Conservation (phyloP, 1,140 invertebrate genomes). For the Hylaeus volcanicus region DNA sequence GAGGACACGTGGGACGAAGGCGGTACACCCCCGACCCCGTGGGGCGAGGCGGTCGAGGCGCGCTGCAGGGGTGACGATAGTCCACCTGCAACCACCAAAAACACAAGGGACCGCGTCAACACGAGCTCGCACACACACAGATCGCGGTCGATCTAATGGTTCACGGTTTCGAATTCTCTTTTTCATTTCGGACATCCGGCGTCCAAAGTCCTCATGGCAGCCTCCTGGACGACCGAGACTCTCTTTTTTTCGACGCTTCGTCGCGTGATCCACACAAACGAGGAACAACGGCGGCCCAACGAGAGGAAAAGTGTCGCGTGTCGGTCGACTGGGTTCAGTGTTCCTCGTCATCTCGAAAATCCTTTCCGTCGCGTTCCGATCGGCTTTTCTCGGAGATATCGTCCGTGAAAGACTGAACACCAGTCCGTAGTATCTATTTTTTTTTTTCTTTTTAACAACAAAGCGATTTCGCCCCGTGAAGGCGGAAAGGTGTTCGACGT, state of each 20-base stretch:
- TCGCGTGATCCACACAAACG: slow-evolving; percentile 59
- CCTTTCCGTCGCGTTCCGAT: not conserved
- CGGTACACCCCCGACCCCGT: slow-evolving; percentile 76
- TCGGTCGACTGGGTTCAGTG: not conserved
- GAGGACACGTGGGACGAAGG: slow-evolving; percentile 78
- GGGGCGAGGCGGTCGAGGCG: slow-evolving; percentile 79
- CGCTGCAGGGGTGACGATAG: slow-evolving; percentile 80
- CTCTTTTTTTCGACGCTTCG: slow-evolving; percentile 77
- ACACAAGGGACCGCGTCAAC: slow-evolving; percentile 78
- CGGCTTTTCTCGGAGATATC: not conserved
- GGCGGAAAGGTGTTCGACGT: not conserved
- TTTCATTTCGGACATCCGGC: slow-evolving; percentile 34
- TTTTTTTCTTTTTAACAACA: not conserved
- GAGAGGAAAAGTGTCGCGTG: slow-evolving; percentile 56
- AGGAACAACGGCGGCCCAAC: slow-evolving; percentile 63
- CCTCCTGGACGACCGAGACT: slow-evolving; percentile 67
- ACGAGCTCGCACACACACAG: slow-evolving; percentile 59
- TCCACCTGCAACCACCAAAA: slow-evolving; percentile 81
- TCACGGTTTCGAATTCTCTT: slow-evolving; percentile 22
- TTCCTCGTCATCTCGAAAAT: not conserved
- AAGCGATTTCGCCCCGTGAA: not conserved
- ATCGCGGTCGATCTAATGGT: slow-evolving; percentile 33
- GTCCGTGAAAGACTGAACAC: not conserved
- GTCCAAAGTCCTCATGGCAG: slow-evolving; percentile 16
- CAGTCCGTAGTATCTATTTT: not conserved